A percentile compares a stretch with the other conserved stretches of the same genome.
Conservation (phyloP, 2,113 vertebrate genomes). For the Oryzias woworae region DNA sequence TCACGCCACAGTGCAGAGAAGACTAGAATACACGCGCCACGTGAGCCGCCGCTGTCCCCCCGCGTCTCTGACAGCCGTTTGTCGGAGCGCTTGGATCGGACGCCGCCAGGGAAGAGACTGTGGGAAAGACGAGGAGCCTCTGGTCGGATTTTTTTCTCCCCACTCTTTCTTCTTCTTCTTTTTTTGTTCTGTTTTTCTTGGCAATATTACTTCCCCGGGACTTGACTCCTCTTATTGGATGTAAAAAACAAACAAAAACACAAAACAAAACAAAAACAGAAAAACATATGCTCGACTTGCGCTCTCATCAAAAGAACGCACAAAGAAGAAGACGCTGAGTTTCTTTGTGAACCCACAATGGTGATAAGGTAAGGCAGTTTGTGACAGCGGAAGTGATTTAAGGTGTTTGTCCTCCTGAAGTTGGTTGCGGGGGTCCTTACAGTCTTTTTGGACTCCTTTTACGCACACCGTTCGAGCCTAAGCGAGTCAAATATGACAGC, state of each 20-base stretch:
- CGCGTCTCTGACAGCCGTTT: constrained; percentile 3
- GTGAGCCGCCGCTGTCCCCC: constrained; percentile 18
- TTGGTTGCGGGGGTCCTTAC: neutral
- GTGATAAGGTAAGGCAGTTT: constrained; percentile 71
- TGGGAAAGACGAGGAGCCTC: constrained; percentile 19
- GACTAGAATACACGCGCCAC: constrained; percentile 32
- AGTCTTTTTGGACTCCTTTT: neutral
- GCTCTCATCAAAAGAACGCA: constrained; percentile 8
- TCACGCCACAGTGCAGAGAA: constrained; percentile 19
- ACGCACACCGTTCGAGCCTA: neutral
- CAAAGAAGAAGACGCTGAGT: constrained; percentile 45
- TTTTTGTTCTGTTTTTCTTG: constrained; percentile 33
- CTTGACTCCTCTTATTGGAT: constrained; percentile 68
- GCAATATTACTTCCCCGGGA: constrained; percentile 37
- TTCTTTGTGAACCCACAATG: constrained; percentile 62
- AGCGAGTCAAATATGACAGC: no score
- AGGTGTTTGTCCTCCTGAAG: constrained; percentile 54
- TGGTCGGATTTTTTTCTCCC: constrained; percentile 54
- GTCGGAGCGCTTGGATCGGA: constrained; percentile 25
- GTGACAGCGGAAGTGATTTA: constrained; percentile 61
- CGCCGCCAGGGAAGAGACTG: constrained; percentile 40
- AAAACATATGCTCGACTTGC: constrained; percentile 30
- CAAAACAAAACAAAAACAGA: neutral
- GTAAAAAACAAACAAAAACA: constrained; percentile 35
- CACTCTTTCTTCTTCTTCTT: neutral